Conservation (phyloP, 2,888 invertebrate genomes). For the Julus scanicus region DNA sequence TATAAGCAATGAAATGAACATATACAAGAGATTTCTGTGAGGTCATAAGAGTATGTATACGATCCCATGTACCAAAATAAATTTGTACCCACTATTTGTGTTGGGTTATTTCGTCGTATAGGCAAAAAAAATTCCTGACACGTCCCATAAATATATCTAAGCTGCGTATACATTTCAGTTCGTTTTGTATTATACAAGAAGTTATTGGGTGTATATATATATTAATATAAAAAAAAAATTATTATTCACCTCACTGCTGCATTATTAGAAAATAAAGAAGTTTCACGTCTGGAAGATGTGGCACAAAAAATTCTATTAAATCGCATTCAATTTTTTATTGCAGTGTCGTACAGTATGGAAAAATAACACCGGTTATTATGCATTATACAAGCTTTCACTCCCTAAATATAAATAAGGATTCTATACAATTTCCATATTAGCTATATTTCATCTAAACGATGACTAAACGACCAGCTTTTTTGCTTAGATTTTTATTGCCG, state of each 20-base stretch:
- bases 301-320: neutral
- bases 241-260: slow-evolving; percentile 20
- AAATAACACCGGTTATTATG: neutral
- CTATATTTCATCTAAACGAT: no score
- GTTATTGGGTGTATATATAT: neutral
- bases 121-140: slow-evolving; percentile 21
- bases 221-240: slow-evolving; percentile 6
- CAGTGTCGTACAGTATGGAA: neutral
- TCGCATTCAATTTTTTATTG: neutral
- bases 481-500: neutral
- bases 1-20: no score
- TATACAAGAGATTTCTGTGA: no score
- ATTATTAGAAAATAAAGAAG: slow-evolving; percentile 11
- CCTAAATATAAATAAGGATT: neutral
- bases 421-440: neutral
- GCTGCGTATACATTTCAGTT: neutral
- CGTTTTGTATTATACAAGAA: neutral
- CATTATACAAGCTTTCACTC: neutral
- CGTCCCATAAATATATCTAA: neutral
- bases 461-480: no score
- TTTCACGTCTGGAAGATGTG: neutral
- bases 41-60: neutral
- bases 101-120: no score
- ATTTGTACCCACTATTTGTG: no score
- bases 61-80: neutral